These are phyloP conservation scores for Rhagoletis pomonella DNA, from an alignment of 1,140 invertebrate genomes.

Conservation along the genomic window DNA sequence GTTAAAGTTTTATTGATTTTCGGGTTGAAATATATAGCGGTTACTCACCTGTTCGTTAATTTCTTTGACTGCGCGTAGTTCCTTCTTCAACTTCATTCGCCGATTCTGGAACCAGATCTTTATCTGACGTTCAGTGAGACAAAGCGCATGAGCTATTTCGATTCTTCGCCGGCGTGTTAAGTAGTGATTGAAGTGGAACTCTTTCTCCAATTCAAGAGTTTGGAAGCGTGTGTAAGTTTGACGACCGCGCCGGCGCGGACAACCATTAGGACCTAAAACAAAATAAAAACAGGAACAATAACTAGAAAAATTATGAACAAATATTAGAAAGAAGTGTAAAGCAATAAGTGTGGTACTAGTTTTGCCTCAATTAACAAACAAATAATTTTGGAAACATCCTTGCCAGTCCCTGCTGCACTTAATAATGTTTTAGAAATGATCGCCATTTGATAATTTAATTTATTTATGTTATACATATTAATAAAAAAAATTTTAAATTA, in stretches of 20 bases:
- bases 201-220: slow-evolving; percentile 96
- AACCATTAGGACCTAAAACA: slow-evolving; percentile 94
- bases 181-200: slow-evolving; percentile 99
- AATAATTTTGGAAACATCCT: too few species aligned
- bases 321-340: not conserved
- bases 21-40: too few species aligned
- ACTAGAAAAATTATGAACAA: not conserved
- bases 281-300: not conserved
- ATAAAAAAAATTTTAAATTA: too few species aligned
- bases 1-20: too few species aligned
- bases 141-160: slow-evolving; percentile 97
- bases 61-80: slow-evolving; percentile 92
- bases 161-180: slow-evolving; percentile 95
- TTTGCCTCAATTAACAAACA: too few species aligned
- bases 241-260: slow-evolving; percentile 92
- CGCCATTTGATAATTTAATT: too few species aligned
- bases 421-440: too few species aligned
- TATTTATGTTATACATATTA: too few species aligned
- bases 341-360: too few species aligned
- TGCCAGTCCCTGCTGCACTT: too few species aligned
- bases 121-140: slow-evolving; percentile 96
- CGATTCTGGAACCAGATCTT: slow-evolving; percentile 99
- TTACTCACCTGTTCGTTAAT: slow-evolving; percentile 89
- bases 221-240: slow-evolving; percentile 98
- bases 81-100: slow-evolving; percentile 98